Conservation (phyloP, 2,797 vertebrate species). For the Lycodopsis pacificus region DNA sequence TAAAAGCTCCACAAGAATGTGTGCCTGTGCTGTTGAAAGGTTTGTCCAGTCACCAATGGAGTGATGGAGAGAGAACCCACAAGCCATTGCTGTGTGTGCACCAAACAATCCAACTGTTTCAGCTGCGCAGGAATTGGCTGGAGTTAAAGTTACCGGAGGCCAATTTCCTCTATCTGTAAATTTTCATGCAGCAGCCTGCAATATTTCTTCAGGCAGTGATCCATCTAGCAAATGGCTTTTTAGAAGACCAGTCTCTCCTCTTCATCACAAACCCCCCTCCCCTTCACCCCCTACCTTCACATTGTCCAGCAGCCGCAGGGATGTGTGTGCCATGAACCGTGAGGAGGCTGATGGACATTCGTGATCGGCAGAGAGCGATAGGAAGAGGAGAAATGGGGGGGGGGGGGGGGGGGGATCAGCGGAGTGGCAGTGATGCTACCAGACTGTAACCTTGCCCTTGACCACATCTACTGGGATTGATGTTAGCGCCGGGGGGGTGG, state of each 20-base stretch:
- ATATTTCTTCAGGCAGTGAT: constrained; percentile 49
- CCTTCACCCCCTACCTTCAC: constrained; percentile 6
- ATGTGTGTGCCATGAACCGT: constrained; percentile 54
- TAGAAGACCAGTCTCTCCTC: constrained; percentile 15
- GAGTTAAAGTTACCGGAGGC: constrained; percentile 29
- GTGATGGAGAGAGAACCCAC: constrained; percentile 61
- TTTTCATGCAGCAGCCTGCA: constrained; percentile 34
- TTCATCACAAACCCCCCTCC: background rate
- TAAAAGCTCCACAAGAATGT: constrained; percentile 13
- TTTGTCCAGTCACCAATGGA: constrained; percentile 49
- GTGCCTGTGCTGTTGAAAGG: constrained; percentile 42
- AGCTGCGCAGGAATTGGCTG: constrained; percentile 29
- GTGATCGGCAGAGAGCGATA: constrained; percentile 27
- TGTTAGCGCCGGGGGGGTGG: constrained; percentile 3
- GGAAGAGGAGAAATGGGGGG: constrained; percentile 7
- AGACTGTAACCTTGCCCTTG: constrained; percentile 42
- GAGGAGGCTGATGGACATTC: constrained; percentile 40
- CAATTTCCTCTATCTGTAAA: constrained; percentile 18
- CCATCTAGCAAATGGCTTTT: constrained; percentile 52
- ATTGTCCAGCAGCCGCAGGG: constrained; percentile 48
- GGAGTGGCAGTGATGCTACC: constrained; percentile 1
- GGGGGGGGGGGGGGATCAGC: background rate
- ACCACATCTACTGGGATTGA: constrained; percentile 44
- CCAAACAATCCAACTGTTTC: constrained; percentile 43
- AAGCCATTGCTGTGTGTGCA: constrained; percentile 41